A percentile compares a stretch with the other conserved stretches of the same genome.
These are phyloP conservation scores for Argyrosomus japonicus DNA, from an alignment of 2,113 vertebrate genomes.

Conservation along the genomic window DNA sequence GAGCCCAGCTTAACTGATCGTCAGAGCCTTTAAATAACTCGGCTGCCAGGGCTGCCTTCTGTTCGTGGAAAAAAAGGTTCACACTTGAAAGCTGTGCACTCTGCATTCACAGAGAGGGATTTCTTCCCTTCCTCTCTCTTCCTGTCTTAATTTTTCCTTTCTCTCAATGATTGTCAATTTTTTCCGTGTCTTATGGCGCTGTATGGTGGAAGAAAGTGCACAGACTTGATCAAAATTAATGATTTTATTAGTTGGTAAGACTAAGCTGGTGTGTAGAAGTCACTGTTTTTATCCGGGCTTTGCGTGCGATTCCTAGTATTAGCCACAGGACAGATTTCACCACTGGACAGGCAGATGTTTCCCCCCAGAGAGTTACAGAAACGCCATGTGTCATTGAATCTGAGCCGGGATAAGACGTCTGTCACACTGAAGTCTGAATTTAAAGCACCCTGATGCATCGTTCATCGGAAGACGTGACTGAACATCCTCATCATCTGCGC, in stretches of 20 bases:
- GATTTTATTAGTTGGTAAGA: conserved; percentile 63
- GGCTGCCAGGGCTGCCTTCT: conserved; percentile 30
- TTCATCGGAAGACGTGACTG: background rate
- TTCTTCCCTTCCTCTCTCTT: background rate
- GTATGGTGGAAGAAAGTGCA: conserved; percentile 9
- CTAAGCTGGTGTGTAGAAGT: conserved; percentile 60
- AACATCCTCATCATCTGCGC: conserved; percentile 3
- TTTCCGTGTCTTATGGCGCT: background rate
- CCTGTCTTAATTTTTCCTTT: background rate
- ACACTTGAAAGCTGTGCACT: conserved; percentile 36
- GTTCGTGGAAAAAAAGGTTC: conserved; percentile 61
- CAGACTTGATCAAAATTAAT: conserved; percentile 62
- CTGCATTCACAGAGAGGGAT: conserved; percentile 41
- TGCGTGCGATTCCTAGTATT: conserved; percentile 49
- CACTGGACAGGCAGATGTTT: conserved; percentile 63
- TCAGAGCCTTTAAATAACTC: conserved; percentile 73
- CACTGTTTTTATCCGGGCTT: conserved; percentile 67
- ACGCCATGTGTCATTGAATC: conserved; percentile 55
- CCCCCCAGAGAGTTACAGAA: conserved; percentile 14
- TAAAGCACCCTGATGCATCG: conserved; percentile 17
- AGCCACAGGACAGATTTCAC: conserved; percentile 63
- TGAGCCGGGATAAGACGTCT: conserved; percentile 63
- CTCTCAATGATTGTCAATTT: background rate
- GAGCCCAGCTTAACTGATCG: conserved; percentile 38
- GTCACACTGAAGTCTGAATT: conserved; percentile 45